A percentile compares a stretch with the other conserved stretches of the same genome.
phyloP scores from a whole-genome alignment of 2,888 invertebrate genomes.

The Erebia palarica region DNA sequence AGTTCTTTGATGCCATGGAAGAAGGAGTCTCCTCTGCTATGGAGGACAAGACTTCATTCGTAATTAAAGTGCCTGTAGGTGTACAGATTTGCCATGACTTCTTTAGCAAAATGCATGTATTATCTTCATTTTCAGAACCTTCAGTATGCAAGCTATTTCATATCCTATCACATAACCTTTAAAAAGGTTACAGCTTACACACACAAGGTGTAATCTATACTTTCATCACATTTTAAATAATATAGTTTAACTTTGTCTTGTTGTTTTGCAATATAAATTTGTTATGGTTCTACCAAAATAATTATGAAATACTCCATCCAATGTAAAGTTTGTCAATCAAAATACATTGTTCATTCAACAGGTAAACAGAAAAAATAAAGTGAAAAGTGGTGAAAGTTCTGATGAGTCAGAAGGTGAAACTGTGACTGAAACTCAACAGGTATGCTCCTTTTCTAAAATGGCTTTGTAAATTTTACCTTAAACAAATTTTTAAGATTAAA shows the following conservation, averaged over 20 bases:
- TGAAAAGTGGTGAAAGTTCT: conserved; percentile 75
- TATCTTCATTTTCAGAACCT: too few relatives aligned
- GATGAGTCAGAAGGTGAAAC: conserved; percentile 78
- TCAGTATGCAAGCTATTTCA: too few relatives aligned
- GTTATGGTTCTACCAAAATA: not conserved
- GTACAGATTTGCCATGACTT: not conserved
- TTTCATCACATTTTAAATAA: not conserved
- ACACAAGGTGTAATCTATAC: too few relatives aligned
- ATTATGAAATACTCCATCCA: not conserved
- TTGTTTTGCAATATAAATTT: not conserved
- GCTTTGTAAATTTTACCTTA: not conserved
- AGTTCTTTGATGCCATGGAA: conserved; percentile 87
- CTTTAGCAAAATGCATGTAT: too few relatives aligned
- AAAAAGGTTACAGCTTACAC: too few relatives aligned
- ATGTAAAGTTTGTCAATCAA: not conserved
- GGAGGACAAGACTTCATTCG: conserved; percentile 82
- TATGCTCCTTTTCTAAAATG: conserved; percentile 47
- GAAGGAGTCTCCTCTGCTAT: conserved; percentile 70
- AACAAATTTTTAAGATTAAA: not conserved
- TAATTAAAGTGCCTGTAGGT: conserved; percentile 85
- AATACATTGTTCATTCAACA: conserved; percentile 47
- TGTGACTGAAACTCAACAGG: conserved; percentile 78
- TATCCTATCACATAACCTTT: too few relatives aligned
- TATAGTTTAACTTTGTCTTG: not conserved
- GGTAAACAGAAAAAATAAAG: conserved; percentile 78